phyloP scores from a whole-genome alignment of 2,797 vertebrate species.

The Morus bassanus region DNA sequence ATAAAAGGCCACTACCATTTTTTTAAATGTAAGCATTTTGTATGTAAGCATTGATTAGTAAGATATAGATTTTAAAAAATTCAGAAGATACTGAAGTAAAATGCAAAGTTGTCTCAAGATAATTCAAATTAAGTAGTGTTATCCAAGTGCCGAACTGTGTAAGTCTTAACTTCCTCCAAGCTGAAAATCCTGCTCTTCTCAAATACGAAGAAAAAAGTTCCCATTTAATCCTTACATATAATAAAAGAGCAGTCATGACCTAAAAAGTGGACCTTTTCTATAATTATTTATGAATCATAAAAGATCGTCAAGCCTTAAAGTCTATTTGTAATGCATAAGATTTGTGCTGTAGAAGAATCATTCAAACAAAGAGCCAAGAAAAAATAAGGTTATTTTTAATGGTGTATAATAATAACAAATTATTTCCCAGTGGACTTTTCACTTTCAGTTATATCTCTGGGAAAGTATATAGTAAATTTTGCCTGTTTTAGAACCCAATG shows the following conservation, averaged over 20 bases:
- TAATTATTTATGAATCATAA: conserved; percentile 28
- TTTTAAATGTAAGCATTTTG: background rate
- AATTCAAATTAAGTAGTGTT: background rate
- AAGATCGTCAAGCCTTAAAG: background rate
- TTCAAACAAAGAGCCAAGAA: background rate
- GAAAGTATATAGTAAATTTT: background rate
- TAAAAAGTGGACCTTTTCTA: background rate
- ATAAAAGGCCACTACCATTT: background rate
- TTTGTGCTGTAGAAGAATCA: background rate
- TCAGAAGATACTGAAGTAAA: background rate
- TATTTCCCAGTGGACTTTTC: background rate
- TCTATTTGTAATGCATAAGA: background rate
- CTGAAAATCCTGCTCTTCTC: background rate
- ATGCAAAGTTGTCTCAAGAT: background rate
- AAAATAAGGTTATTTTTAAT: background rate
- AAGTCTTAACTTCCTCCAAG: background rate
- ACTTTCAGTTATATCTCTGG: background rate
- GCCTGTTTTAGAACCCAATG: background rate
- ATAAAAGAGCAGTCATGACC: background rate
- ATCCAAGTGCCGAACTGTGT: background rate
- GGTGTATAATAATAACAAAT: background rate
- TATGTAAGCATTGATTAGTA: background rate
- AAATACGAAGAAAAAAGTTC: background rate
- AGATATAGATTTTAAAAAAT: background rate
- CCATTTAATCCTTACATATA: background rate